Conservation (phyloP, 2,797 vertebrate genomes). For the Discoglossus pictus region DNA sequence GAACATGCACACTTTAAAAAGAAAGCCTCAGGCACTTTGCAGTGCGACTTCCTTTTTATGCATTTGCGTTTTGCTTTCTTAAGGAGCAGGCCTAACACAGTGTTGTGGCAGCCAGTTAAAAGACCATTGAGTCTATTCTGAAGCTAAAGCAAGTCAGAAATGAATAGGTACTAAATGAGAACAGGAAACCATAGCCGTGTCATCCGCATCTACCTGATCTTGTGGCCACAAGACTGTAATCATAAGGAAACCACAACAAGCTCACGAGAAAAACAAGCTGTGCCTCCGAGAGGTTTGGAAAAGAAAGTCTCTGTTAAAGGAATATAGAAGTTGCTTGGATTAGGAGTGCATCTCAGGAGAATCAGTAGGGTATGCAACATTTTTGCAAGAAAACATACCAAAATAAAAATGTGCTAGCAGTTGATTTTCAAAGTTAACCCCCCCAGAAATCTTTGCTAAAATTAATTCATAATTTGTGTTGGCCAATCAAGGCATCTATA, state of each 20-base stretch:
- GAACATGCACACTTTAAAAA: conserved; percentile 46
- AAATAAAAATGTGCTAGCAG: no score
- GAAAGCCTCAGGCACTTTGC: conserved; percentile 34
- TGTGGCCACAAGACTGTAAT: conserved; percentile 35
- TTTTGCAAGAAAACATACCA: no score
- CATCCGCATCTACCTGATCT: conserved; percentile 37
- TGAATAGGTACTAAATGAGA: conserved; percentile 13
- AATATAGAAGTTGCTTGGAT: no score
- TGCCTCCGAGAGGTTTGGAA: no score
- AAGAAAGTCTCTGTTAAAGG: no score
- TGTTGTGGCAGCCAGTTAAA: conserved; percentile 16
- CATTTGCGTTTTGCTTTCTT: conserved; percentile 36
- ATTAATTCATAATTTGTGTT: no score
- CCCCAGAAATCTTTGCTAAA: no score
- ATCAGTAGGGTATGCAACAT: no score
- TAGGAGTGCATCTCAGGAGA: no score
- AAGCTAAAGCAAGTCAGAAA: conserved; percentile 14
- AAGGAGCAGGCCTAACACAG: background rate
- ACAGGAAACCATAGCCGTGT: conserved; percentile 30
- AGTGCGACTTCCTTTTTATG: conserved; percentile 10
- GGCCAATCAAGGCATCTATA: no score
- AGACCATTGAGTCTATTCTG: background rate
- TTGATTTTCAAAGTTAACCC: no score
- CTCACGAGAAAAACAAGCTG: background rate
- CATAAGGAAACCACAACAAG: conserved; percentile 32